Base-by-base conservation (phyloP, 2,888 invertebrate species). In the Biston betularia region DNA sequence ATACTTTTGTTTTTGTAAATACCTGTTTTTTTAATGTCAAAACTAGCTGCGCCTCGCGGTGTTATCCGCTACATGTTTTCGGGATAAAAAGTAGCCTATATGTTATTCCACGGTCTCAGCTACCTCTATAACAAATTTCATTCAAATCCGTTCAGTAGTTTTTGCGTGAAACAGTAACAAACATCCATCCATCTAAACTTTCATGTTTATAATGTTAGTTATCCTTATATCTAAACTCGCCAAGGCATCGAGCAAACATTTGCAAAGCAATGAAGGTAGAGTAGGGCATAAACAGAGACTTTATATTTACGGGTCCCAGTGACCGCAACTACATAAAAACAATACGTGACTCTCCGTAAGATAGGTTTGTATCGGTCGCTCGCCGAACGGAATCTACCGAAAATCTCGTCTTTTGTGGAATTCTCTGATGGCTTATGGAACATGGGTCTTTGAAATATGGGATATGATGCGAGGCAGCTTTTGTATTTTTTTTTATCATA, bases 271-370 rank as follows among this genome's bases (percentile, higher is more conserved):
- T 70, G 62, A 67, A 69, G 69, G 70, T 67, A 63, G 66, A 70
- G 67, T 69, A 68, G 61, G 2, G 52, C 33, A 59, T 69, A 73
- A 70, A 70, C 66, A 70, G 63, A 66, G 68, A 61, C 58, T 69
- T 49, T 65, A 65, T 74, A 71, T 74, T 69, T 70, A 50, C 68
- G 49, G 63, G 45, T 46, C 44, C 50, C 52, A 56, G 57, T 66
- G 69, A 71, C 74, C 77, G 75, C 71, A 76, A 68, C 66, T 76
- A 76, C 75, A 77, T 80, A 80, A 80, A 80, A 79, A 73, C 65
- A 45, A 56, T 70, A 80, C 80, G 80, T 80, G 80, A 75, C 78
- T 63, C 53, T 67, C 66, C 63, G 56, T 34, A 34, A 12, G 6
- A 50, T 50, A 34, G 34, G 50, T 50, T 50, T 50, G 50, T 50